Evolutionary conservation across 2,797 vertebrate genomes (phyloP).

Genomic region (Cyprinella venusta): DNA sequence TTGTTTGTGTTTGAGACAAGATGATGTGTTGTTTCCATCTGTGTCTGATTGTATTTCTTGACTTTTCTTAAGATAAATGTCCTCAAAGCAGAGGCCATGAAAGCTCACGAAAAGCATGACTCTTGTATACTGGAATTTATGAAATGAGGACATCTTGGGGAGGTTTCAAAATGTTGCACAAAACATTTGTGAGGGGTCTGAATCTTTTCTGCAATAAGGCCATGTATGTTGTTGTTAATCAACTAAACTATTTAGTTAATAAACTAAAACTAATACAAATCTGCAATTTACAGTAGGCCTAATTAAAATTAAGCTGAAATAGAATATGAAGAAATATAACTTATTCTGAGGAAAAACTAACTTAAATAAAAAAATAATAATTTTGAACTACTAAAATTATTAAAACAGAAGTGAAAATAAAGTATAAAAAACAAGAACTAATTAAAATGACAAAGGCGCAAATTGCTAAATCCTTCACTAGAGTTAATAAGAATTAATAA

Average conservation of each 20-base stretch:
- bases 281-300: not conserved
- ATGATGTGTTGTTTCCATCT: not conserved
- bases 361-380: too few species aligned
- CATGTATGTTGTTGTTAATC: not conserved
- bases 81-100: not conserved
- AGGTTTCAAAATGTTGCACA: not conserved
- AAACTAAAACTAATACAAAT: not conserved
- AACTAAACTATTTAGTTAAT: too few species aligned
- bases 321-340: not conserved
- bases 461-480: not conserved
- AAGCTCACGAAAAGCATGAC: constrained; percentile 15
- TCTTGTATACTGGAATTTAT: not conserved
- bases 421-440: not conserved
- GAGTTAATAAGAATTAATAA: too few species aligned
- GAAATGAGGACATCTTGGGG: not conserved
- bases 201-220: not conserved
- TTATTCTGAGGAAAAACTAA: not conserved
- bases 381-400: too few species aligned
- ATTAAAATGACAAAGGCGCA: not conserved
- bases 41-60: not conserved
- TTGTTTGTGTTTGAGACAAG: not conserved
- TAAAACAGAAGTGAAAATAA: not conserved
- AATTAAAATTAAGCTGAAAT: not conserved
- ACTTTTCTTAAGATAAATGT: constrained; percentile 2
- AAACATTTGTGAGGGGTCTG: constrained; percentile 1